Evolutionary conservation across 1,140 invertebrate species (phyloP), one percentile per base, ranked within the genome.

Genomic region (Sesamia nonagrioides): DNA sequence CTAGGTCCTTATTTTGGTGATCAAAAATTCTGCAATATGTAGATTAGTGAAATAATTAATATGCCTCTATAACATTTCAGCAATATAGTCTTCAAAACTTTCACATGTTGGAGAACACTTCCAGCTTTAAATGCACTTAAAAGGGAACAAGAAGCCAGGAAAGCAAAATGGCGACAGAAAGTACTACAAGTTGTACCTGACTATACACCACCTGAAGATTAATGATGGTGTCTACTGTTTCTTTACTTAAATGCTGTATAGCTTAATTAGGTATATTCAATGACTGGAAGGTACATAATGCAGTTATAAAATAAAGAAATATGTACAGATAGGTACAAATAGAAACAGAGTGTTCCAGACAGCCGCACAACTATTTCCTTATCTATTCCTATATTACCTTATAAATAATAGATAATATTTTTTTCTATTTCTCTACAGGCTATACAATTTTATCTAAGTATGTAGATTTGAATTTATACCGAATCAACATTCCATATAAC

Each of bases 151-250:
- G 96, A 97, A 79, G 95, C 95, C 61, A 95, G 96, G 72, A 96
- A 96, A 85, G 91, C 95, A 77, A 96, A 95, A 86, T 97, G 96
- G 96, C 93, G 96, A 40, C 88, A 96, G 84, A 97, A 96, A 91
- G 96, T 97, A 11, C 95, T 95, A 88, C 95, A 96, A 89, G 95
- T 97, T 21, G 88, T 97, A 48, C 96, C 96, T 2, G 96, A 97
- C 86, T 97, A 96, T 84, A 93, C 92, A 40, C 96, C 96, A 5
- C 95, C 95, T 18, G 89, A 95, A 18, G 88, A 94, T 42, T 87
- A 84, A 40, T 50, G 17, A 50, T 50, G 45, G 9, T n/a, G 45
- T 50, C n/a, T 45, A 13, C 11, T 45, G 6, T 40, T 50, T 50
- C 1, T n/a, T 50, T n/a, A 50, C 15, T 11, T 15, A n/a, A n/a